Percentiles rank a stretch among this genome's conserved stretches.
These are phyloP conservation scores for Conops quadrifasciatus DNA, from an alignment of 2,888 invertebrate species.

Conservation along the genomic window DNA sequence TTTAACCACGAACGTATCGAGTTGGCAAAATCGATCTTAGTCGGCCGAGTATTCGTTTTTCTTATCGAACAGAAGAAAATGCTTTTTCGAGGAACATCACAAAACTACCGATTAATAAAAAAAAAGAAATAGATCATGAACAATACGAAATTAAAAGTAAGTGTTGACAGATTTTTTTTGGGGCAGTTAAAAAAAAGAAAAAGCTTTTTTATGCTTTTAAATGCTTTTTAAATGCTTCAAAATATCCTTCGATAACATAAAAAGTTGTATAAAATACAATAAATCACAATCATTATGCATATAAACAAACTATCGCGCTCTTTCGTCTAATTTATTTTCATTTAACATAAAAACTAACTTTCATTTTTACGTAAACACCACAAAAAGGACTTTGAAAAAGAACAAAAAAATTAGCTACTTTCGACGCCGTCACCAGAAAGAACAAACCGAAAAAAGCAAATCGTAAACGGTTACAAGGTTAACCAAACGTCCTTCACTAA, in stretches of 20 bases:
- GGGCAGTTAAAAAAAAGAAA: too few relatives aligned
- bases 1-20: slow-evolving; percentile 50
- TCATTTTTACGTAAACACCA: slow-evolving; percentile 32
- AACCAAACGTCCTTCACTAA: slow-evolving; percentile 59
- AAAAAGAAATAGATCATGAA: too few relatives aligned
- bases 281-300: too few relatives aligned
- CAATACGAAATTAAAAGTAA: too few relatives aligned
- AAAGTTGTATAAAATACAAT: too few relatives aligned
- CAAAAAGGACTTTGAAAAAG: slow-evolving; percentile 32
- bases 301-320: neutral
- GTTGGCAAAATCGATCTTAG: neutral
- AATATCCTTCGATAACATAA: too few relatives aligned
- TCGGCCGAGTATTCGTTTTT: neutral
- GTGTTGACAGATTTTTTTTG: too few relatives aligned
- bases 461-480: slow-evolving; percentile 58
- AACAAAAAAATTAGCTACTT: neutral
- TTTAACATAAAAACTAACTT: slow-evolving; percentile 34
- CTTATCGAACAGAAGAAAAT: neutral
- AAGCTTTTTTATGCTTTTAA: too few relatives aligned
- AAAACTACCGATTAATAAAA: neutral
- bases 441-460: slow-evolving; percentile 40
- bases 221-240: too few relatives aligned
- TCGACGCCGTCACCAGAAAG: slow-evolving; percentile 21
- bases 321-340: slow-evolving; percentile 4
- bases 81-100: neutral